Conservation (phyloP, 1,140 invertebrate species). For the Caligus rogercresseyi region DNA sequence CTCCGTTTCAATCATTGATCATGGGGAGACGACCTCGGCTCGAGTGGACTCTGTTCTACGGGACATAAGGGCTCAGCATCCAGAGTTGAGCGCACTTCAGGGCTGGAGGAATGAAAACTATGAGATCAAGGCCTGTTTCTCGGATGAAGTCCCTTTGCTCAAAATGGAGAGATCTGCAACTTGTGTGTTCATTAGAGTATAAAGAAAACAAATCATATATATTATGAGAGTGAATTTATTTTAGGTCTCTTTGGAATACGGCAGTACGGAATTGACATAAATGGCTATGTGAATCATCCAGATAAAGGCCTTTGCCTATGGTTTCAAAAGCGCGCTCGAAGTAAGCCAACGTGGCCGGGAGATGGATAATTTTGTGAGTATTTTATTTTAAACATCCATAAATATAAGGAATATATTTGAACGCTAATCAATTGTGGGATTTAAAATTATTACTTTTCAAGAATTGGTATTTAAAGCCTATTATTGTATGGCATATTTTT, state of each 20-base stretch:
- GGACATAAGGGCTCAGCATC: constrained; percentile 43
- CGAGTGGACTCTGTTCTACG: constrained; percentile 58
- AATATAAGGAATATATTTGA: background rate
- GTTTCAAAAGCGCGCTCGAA: constrained; percentile 70
- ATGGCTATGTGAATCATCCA: constrained; percentile 69
- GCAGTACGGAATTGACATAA: constrained; percentile 84
- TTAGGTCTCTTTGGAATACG: constrained; percentile 68
- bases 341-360: constrained; percentile 88
- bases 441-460: background rate
- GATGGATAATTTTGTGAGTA: constrained; percentile 76
- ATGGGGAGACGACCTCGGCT: constrained; percentile 55
- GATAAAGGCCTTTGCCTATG: constrained; percentile 71
- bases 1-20: constrained; percentile 43
- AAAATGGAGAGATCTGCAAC: constrained; percentile 81
- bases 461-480: too few species aligned
- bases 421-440: background rate
- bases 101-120: constrained; percentile 86
- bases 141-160: constrained; percentile 44
- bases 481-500: too few species aligned
- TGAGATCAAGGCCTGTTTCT: constrained; percentile 53
- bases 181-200: constrained; percentile 37
- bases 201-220: constrained; percentile 12
- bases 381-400: background rate
- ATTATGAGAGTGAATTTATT: constrained; percentile 3
- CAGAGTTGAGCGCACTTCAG: constrained; percentile 45